A percentile compares a stretch with the other conserved stretches of the same genome.
Conservation (phyloP, 2,113 vertebrate species). For the Capreolus pygargus region DNA sequence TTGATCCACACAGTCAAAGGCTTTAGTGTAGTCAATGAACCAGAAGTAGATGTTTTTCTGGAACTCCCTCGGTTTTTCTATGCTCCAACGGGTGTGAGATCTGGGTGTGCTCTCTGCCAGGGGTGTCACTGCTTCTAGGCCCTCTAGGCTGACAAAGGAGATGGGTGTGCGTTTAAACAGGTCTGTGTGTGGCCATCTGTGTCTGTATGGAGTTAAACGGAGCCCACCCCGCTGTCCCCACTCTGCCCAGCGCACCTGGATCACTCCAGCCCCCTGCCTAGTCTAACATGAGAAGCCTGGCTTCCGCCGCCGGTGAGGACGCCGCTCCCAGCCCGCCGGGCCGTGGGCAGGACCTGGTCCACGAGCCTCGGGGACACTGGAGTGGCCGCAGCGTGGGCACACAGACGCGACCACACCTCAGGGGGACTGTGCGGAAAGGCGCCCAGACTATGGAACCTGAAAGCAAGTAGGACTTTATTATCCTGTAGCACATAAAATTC, state of each 20-base stretch:
- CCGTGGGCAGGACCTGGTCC: neutral
- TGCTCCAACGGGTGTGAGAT: fast-evolving
- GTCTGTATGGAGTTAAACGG: neutral
- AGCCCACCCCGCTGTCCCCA: neutral
- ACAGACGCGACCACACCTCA: fast-evolving
- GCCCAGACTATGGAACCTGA: neutral
- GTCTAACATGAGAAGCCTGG: neutral
- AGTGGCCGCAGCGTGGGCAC: no score
- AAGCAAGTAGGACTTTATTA: neutral
- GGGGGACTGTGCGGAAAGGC: neutral
- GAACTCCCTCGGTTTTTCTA: neutral
- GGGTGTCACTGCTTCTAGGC: neutral
- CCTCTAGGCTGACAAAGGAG: neutral
- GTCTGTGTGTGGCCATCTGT: neutral
- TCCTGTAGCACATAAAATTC: neutral
- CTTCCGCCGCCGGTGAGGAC: neutral
- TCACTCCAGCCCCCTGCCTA: neutral
- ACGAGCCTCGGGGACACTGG: neutral
- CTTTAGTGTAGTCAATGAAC: neutral
- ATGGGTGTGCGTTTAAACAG: fast-evolving
- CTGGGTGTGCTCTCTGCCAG: neutral
- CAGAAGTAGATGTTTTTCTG: fast-evolving
- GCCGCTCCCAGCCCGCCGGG: neutral
- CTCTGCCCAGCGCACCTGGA: neutral
- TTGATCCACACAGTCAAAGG: neutral